These are phyloP conservation scores for Idaea straminata DNA, from an alignment of 2,888 invertebrate genomes.

Conservation along the genomic window DNA sequence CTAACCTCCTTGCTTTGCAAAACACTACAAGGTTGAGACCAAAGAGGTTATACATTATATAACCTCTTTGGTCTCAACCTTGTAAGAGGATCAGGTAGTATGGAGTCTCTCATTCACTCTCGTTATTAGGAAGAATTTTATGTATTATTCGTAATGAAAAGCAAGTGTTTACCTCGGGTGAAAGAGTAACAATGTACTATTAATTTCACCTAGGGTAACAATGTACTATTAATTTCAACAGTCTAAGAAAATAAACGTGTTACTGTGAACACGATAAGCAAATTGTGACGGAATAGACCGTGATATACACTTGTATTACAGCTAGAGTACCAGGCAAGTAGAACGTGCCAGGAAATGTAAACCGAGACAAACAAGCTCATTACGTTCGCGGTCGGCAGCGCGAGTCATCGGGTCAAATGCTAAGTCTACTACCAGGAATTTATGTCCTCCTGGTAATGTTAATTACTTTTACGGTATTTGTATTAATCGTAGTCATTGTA, in stretches of 20 bases:
- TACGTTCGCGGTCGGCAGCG: constrained; percentile 47
- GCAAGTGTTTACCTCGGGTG: too few species aligned
- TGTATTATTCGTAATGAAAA: too few species aligned
- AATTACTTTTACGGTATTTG: neutral
- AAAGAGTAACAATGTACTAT: too few species aligned
- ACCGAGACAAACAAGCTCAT: constrained; percentile 60
- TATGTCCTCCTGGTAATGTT: constrained; percentile 16
- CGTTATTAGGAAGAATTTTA: too few species aligned
- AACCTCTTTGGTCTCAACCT: too few species aligned
- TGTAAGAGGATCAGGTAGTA: too few species aligned
- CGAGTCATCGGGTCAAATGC: constrained; percentile 18
- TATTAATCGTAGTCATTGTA: neutral
- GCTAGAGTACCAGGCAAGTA: constrained; percentile 35
- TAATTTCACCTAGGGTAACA: too few species aligned
- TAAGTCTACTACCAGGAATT: constrained; percentile 17
- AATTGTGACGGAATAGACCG: constrained; percentile 13
- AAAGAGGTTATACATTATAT: too few species aligned
- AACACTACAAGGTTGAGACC: too few species aligned
- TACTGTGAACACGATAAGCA: neutral
- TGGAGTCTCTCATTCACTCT: too few species aligned
- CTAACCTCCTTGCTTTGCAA: too few species aligned
- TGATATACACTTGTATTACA: constrained; percentile 28
- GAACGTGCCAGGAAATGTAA: constrained; percentile 52
- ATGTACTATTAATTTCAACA: neutral
- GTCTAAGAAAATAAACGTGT: neutral